These are phyloP conservation scores for Parasteatoda lunata DNA, from an alignment of 2,888 invertebrate genomes.

Conservation along the genomic window DNA sequence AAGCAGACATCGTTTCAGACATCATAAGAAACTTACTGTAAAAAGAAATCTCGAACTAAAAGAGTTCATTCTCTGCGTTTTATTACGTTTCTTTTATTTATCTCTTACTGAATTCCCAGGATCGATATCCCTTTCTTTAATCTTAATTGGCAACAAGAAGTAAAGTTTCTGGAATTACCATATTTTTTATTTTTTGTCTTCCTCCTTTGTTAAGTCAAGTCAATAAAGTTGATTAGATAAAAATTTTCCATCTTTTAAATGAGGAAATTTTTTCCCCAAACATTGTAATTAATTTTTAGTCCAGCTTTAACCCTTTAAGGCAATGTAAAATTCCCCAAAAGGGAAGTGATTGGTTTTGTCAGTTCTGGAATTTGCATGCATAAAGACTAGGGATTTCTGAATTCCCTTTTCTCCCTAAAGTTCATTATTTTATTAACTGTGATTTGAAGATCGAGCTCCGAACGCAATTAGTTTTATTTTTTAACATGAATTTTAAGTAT, in stretches of 20 bases:
- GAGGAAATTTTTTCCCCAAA: neutral
- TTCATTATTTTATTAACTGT: too few species aligned
- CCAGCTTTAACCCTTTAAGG: conserved; percentile 2
- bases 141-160: conserved; percentile 35
- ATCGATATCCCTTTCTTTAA: conserved; percentile 29
- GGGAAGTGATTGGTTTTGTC: neutral
- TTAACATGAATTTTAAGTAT: too few species aligned
- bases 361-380: neutral
- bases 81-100: conserved; percentile 31
- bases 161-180: conserved; percentile 11
- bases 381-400: neutral
- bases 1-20: too few species aligned
- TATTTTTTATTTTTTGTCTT: conserved; percentile 1
- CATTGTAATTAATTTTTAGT: conserved; percentile 2
- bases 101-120: conserved; percentile 19
- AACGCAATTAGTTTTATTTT: too few species aligned
- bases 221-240: conserved; percentile 1
- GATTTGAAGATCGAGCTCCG: too few species aligned
- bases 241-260: neutral
- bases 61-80: neutral
- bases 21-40: too few species aligned
- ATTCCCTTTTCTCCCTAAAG: neutral
- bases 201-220: neutral
- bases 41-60: too few species aligned
- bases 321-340: neutral